Evolutionary conservation across 2,888 invertebrate genomes (phyloP).

Genomic region (Macrosiphum euphorbiae): DNA sequence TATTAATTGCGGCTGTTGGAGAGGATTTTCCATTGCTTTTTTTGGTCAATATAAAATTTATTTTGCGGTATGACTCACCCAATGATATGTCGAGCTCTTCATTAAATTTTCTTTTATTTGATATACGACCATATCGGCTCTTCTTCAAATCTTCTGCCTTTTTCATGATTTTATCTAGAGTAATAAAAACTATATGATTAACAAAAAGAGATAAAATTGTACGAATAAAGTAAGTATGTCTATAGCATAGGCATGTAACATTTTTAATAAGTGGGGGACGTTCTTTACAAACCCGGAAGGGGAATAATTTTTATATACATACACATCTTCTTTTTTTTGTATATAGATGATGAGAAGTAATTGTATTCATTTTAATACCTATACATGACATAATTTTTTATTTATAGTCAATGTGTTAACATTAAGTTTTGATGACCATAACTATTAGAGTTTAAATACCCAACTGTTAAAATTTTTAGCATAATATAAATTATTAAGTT

Average conservation of each 20-base stretch:
- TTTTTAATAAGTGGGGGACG: not conserved
- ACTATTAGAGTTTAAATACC: not conserved
- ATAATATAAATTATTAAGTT: too few species aligned
- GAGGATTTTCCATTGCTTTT: not conserved
- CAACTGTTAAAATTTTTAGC: too few species aligned
- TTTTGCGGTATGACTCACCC: not conserved
- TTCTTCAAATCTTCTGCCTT: not conserved
- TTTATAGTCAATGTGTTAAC: not conserved
- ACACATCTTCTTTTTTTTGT: not conserved
- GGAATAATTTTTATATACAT: not conserved
- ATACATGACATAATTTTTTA: not conserved
- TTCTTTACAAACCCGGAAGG: not conserved
- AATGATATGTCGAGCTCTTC: not conserved
- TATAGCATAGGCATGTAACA: not conserved
- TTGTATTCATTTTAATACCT: not conserved
- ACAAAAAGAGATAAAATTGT: not conserved
- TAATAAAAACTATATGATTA: not conserved
- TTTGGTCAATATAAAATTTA: conserved; percentile 14
- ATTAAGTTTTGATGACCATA: not conserved
- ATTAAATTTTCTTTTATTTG: conserved; percentile 11
- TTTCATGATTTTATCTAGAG: conserved; percentile 14
- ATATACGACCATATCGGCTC: conserved; percentile 43
- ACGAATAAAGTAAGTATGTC: not conserved
- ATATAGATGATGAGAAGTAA: not conserved
- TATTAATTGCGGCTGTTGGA: not conserved